Conservation (phyloP, 2,113 vertebrate species). For the Rhagologus leucostigma region DNA sequence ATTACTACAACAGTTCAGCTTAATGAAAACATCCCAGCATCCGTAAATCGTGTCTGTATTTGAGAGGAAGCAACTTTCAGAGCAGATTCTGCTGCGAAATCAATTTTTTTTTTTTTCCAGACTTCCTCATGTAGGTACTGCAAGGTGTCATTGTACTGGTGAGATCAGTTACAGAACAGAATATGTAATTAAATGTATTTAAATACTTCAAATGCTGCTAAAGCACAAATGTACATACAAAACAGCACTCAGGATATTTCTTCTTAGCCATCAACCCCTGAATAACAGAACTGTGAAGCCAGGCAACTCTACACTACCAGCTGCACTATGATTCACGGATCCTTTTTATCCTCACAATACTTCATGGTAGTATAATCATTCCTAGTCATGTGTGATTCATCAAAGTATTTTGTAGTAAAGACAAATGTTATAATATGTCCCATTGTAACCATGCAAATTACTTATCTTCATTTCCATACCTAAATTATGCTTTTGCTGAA, state of each 20-base stretch:
- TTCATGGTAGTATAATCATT: conserved; percentile 50
- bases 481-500: not conserved
- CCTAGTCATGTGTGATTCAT: conserved; percentile 58
- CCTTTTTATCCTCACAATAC: conserved; percentile 48
- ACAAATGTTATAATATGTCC: conserved; percentile 53
- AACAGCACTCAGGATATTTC: conserved; percentile 24
- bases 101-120: not conserved
- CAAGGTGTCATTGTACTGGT: conserved; percentile 1
- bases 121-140: not conserved
- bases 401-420: conserved; percentile 58
- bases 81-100: not conserved
- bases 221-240: not conserved
- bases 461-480: conserved; percentile 56
- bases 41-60: not conserved
- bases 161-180: not conserved
- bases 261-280: conserved; percentile 9
- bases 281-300: conserved; percentile 30
- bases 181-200: not conserved
- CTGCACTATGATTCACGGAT: conserved; percentile 66
- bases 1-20: not conserved
- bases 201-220: not conserved
- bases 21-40: not conserved
- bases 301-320: conserved; percentile 46
- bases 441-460: conserved; percentile 59
- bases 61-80: not conserved